Evolutionary conservation across 2,113 vertebrate genomes (phyloP).

Genomic region (Merops nubicus): DNA sequence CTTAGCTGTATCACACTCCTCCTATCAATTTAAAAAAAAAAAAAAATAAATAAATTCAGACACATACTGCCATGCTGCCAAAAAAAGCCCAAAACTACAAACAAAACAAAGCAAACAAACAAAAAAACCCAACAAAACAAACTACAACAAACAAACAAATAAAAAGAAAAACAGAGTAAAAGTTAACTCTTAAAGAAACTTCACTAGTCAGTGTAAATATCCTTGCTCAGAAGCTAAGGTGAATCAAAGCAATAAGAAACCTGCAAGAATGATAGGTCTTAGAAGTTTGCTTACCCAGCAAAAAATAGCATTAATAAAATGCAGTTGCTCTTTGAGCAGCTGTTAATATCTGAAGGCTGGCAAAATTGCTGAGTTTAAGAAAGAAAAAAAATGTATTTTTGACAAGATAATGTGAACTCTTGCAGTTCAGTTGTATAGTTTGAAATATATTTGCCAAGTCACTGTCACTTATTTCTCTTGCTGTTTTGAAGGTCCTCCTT

Average conservation of each 20-base stretch:
- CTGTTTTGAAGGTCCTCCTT: neutral
- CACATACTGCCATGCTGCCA: too few relatives aligned
- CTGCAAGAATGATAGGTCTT: neutral
- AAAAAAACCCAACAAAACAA: neutral
- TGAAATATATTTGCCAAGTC: conserved; percentile 21
- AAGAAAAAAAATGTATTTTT: neutral
- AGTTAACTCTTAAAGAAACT: neutral
- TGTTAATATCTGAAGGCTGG: neutral
- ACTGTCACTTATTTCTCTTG: neutral
- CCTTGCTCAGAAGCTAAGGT: neutral
- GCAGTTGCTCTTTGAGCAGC: neutral
- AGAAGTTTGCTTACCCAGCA: neutral
- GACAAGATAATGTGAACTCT: conserved; percentile 7
- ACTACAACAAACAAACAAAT: too few relatives aligned
- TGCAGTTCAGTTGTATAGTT: neutral
- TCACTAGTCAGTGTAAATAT: neutral
- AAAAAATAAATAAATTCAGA: neutral
- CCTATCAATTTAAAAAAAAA: neutral
- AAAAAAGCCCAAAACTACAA: neutral
- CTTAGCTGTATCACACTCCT: neutral
- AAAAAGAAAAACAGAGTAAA: neutral
- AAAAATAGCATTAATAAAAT: neutral
- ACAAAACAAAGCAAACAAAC: neutral
- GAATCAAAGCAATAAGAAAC: neutral
- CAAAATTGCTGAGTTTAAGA: conserved; percentile 28